These are phyloP conservation scores for Pimephales promelas DNA, from an alignment of 2,113 vertebrate genomes.

Conservation along the genomic window DNA sequence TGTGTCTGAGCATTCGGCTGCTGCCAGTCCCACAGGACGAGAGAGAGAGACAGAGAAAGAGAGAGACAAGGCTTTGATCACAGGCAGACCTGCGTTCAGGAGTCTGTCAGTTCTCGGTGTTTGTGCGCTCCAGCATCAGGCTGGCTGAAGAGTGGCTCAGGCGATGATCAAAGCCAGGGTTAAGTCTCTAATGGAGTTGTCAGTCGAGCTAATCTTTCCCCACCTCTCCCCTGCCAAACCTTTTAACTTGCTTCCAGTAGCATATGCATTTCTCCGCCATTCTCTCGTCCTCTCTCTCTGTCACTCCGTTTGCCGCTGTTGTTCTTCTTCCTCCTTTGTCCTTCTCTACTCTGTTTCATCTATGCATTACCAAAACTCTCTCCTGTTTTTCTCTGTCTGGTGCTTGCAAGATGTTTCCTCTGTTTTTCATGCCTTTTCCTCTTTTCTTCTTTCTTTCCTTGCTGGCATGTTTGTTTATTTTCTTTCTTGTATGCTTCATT, in stretches of 20 bases:
- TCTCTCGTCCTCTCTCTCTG: background rate
- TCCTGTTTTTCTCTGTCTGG: background rate
- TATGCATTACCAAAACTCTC: background rate
- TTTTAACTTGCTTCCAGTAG: constrained; percentile 59
- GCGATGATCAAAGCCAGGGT: constrained; percentile 80
- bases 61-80: constrained; percentile 72
- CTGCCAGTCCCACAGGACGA: constrained; percentile 50
- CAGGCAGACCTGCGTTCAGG: constrained; percentile 59
- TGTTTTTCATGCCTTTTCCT: background rate
- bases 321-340: background rate
- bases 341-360: background rate
- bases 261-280: constrained; percentile 40
- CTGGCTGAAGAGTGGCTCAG: constrained; percentile 71
- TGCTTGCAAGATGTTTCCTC: background rate
- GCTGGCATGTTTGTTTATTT: background rate
- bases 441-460: background rate
- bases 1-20: constrained; percentile 20
- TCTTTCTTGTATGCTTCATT: background rate
- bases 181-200: constrained; percentile 79
- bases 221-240: constrained; percentile 64
- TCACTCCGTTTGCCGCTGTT: background rate
- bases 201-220: constrained; percentile 75
- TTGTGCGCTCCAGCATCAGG: constrained; percentile 58
- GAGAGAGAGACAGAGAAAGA: constrained; percentile 50
- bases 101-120: constrained; percentile 76